phyloP scores from a whole-genome alignment of 2,888 invertebrate species.

The Bimastos eiseni region DNA sequence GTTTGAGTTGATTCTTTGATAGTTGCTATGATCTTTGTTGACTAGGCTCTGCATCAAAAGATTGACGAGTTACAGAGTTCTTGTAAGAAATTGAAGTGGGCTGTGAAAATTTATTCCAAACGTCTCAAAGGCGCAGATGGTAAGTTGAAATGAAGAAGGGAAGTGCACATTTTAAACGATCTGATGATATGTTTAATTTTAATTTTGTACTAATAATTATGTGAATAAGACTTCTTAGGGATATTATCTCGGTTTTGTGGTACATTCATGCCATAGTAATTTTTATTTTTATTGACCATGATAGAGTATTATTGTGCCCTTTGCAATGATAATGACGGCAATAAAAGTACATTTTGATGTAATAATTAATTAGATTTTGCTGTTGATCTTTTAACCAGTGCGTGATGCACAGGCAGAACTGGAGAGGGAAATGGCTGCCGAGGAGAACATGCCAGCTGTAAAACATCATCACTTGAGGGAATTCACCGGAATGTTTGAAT shows the following conservation, averaged over 20 bases:
- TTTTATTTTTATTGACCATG: not conserved
- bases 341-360: not conserved
- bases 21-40: not conserved
- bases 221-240: not conserved
- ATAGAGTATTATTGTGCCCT: not conserved
- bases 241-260: not conserved
- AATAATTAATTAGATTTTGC: not conserved
- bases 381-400: slow-evolving; percentile 42
- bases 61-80: slow-evolving; percentile 75
- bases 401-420: slow-evolving; percentile 58
- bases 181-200: not conserved
- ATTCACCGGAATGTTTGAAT: slow-evolving; percentile 83
- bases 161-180: not conserved
- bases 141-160: slow-evolving; percentile 45
- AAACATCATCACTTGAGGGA: slow-evolving; percentile 52
- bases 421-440: slow-evolving; percentile 51
- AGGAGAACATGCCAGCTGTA: slow-evolving; percentile 40
- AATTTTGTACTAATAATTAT: not conserved
- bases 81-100: slow-evolving; percentile 75
- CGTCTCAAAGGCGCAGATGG: slow-evolving; percentile 76
- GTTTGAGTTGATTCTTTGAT: slow-evolving; percentile 31
- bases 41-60: slow-evolving; percentile 72
- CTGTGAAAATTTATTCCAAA: slow-evolving; percentile 73
- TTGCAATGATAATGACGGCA: not conserved
- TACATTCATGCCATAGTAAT: not conserved